A percentile compares a stretch with the other conserved stretches of the same genome.
Evolutionary conservation across 2,797 vertebrate species (phyloP).

Genomic region (Eutrigla gurnardus): DNA sequence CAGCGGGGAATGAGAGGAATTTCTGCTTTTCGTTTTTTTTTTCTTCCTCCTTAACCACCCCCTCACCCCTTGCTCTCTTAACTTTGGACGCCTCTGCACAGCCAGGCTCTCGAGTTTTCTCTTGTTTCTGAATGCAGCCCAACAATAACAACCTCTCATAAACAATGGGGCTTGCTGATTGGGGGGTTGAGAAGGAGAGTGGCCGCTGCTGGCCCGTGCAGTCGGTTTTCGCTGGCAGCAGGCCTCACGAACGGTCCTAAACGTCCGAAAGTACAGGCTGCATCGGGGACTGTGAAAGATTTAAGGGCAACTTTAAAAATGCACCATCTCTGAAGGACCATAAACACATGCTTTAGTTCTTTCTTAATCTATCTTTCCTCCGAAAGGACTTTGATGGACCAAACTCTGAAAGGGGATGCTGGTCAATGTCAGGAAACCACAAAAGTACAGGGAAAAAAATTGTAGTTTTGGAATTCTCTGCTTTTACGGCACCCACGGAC

Average conservation of each 20-base stretch:
- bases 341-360: slow-evolving; percentile 78
- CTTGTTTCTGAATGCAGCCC: slow-evolving; percentile 93
- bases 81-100: slow-evolving; percentile 84
- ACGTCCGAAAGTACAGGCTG: slow-evolving; percentile 70
- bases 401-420: slow-evolving; percentile 67
- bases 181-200: slow-evolving; percentile 75
- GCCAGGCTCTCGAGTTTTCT: slow-evolving; percentile 89
- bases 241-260: slow-evolving; percentile 48
- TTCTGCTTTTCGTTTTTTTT: slow-evolving; percentile 82
- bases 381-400: slow-evolving; percentile 69
- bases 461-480: slow-evolving; percentile 65
- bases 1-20: slow-evolving; percentile 86
- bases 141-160: slow-evolving; percentile 97
- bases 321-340: slow-evolving; percentile 72
- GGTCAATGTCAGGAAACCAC: slow-evolving; percentile 81
- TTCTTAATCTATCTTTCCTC: slow-evolving; percentile 71
- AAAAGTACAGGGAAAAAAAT: slow-evolving; percentile 68
- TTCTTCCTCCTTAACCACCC: slow-evolving; percentile 57
- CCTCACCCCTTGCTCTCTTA: slow-evolving; percentile 77
- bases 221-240: slow-evolving; percentile 60
- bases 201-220: slow-evolving; percentile 77
- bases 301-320: slow-evolving; percentile 72
- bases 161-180: slow-evolving; percentile 98
- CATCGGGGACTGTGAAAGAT: slow-evolving; percentile 62
- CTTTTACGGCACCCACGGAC: slow-evolving; percentile 60